phyloP scores from a whole-genome alignment of 2,797 vertebrate species.

The Gallinago nigripennis region DNA sequence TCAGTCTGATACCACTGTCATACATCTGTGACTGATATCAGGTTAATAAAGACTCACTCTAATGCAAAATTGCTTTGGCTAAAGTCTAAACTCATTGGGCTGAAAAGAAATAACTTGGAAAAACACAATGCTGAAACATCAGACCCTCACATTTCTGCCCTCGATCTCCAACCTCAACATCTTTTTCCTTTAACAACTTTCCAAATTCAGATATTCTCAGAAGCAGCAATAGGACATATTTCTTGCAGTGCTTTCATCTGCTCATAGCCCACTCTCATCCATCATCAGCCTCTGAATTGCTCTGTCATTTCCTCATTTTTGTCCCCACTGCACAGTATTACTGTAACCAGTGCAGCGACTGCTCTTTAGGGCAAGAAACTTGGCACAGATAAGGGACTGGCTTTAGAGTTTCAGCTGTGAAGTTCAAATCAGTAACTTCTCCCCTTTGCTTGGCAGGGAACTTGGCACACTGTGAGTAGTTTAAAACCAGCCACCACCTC shows the following conservation, averaged over 20 bases:
- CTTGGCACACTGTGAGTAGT: not conserved
- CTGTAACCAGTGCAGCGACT: not conserved
- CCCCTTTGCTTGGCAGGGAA: not conserved
- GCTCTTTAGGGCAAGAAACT: not conserved
- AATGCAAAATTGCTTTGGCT: not conserved
- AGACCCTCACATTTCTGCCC: not conserved
- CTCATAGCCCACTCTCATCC: not conserved
- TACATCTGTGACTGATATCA: rapidly evolving
- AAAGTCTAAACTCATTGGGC: not conserved
- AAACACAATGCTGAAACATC: not conserved
- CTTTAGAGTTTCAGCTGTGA: not conserved
- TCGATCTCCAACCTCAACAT: not conserved
- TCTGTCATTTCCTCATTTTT: not conserved
- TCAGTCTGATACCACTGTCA: not conserved
- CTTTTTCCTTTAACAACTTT: not conserved
- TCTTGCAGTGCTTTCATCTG: not conserved
- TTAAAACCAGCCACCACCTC: not conserved
- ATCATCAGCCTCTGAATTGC: not conserved
- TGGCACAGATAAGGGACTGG: not conserved
- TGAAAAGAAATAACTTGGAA: not conserved
- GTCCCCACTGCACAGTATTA: not conserved
- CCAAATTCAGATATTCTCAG: not conserved
- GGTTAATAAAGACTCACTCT: not conserved
- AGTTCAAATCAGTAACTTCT: not conserved
- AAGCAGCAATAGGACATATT: not conserved